A percentile compares a stretch with the other conserved stretches of the same genome.
Evolutionary conservation across 2,113 vertebrate species (phyloP).

Genomic region (Bothrops jararaca): DNA sequence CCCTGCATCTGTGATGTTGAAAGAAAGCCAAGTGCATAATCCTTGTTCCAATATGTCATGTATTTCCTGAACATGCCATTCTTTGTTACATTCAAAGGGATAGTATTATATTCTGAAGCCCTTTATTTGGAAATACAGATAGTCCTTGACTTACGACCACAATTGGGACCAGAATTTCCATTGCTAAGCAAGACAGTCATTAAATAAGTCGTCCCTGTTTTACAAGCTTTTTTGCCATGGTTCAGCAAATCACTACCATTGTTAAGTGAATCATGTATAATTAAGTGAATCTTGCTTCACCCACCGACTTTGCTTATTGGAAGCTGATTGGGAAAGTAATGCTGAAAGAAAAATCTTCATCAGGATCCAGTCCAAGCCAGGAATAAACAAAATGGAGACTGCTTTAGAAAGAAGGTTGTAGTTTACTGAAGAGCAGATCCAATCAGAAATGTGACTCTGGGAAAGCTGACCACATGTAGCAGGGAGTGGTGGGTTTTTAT

Average conservation of each 20-base stretch:
- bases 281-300: not conserved
- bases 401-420: too few species aligned
- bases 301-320: not conserved
- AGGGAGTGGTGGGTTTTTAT: too few species aligned
- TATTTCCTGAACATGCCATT: not conserved
- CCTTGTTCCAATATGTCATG: not conserved
- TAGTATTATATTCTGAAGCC: not conserved
- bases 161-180: not conserved
- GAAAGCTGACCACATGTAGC: too few species aligned
- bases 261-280: not conserved
- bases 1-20: too few species aligned
- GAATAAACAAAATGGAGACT: too few species aligned
- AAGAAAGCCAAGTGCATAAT: not conserved
- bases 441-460: too few species aligned
- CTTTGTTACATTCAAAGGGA: not conserved
- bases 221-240: not conserved
- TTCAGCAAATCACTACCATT: not conserved
- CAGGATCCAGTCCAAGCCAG: too few species aligned
- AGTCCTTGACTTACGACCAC: not conserved
- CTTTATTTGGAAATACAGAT: rapidly evolving
- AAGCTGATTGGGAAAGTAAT: not conserved
- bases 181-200: not conserved
- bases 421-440: too few species aligned
- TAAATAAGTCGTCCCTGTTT: not conserved
- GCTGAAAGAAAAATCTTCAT: too few species aligned